phyloP scores from a whole-genome alignment of 2,888 invertebrate species.

The Synergus umbraculus region DNA sequence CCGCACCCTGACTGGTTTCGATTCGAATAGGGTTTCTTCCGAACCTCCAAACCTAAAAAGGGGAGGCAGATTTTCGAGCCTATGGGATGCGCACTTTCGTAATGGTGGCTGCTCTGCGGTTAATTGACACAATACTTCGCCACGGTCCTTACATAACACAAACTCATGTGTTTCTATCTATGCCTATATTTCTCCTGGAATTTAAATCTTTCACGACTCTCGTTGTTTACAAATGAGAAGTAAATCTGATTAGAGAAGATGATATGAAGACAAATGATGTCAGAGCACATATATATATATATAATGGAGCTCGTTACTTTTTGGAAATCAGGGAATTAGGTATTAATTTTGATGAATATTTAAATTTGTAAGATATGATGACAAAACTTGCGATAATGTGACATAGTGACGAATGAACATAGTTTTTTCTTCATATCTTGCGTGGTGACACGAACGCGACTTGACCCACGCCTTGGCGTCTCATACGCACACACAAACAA shows the following conservation, averaged over 20 bases:
- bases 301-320: neutral
- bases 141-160: constrained; percentile 8
- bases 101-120: constrained; percentile 51
- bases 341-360: neutral
- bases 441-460: constrained; percentile 52
- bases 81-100: constrained; percentile 48
- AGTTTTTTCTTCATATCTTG: neutral
- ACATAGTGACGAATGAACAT: neutral
- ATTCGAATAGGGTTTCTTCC: constrained; percentile 52
- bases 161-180: constrained; percentile 7
- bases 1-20: constrained; percentile 52
- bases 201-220: neutral
- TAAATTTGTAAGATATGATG: neutral
- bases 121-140: constrained; percentile 30
- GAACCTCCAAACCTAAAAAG: constrained; percentile 22
- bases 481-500: constrained; percentile 52
- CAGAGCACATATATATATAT: neutral
- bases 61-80: constrained; percentile 52
- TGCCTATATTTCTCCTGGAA: constrained; percentile 1
- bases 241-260: neutral
- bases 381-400: constrained; percentile 18
- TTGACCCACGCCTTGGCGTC: constrained; percentile 55
- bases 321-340: neutral
- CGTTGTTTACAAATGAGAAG: neutral
- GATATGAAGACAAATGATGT: neutral